These are phyloP conservation scores for Brachymystax lenok DNA, from an alignment of 2,797 vertebrate species.

Conservation along the genomic window DNA sequence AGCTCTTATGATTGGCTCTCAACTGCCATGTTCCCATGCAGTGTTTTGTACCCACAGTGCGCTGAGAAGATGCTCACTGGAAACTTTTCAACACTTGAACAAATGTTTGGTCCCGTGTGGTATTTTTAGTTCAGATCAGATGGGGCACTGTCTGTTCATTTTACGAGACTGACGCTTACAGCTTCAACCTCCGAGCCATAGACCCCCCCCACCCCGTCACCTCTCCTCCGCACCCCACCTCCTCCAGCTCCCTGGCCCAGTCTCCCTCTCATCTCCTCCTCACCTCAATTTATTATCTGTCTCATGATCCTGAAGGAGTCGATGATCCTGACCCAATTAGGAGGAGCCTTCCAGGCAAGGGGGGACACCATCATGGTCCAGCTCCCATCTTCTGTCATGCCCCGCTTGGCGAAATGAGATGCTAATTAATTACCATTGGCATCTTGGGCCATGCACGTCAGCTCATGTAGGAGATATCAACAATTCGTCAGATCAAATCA, in stretches of 20 bases:
- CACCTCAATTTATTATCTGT: conserved; percentile 83
- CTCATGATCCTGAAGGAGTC: conserved; percentile 79
- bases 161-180: conserved; percentile 31
- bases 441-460: conserved; percentile 84
- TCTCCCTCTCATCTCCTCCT: conserved; percentile 69
- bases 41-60: neutral
- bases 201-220: neutral
- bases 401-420: conserved; percentile 81
- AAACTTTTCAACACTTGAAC: conserved; percentile 6
- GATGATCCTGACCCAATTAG: conserved; percentile 87
- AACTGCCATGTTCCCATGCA: neutral
- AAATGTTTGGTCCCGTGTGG: neutral
- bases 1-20: neutral
- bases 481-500: conserved; percentile 58
- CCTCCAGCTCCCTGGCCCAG: conserved; percentile 63
- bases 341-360: conserved; percentile 70
- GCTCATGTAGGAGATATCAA: conserved; percentile 82
- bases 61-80: neutral
- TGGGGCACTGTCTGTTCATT: conserved; percentile 35
- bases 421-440: conserved; percentile 92
- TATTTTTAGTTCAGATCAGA: conserved; percentile 25
- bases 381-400: conserved; percentile 82
- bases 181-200: conserved; percentile 49
- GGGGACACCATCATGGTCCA: conserved; percentile 81
- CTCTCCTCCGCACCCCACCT: conserved; percentile 39